These are phyloP conservation scores for Ophthalmolycus amberensis DNA, from an alignment of 2,113 vertebrate species.

Conservation along the genomic window DNA sequence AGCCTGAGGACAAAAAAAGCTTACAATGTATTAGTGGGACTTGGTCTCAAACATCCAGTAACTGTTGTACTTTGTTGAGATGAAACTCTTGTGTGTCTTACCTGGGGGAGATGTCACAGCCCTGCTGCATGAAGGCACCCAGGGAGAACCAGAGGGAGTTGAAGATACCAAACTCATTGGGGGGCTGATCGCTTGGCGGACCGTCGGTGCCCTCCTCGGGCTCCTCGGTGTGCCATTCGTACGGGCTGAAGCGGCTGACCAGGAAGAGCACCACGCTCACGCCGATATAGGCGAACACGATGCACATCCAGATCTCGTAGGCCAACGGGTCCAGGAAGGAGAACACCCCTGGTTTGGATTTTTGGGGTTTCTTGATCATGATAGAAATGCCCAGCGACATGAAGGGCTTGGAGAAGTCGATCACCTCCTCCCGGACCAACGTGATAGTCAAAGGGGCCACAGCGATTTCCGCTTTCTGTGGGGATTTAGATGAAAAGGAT, in stretches of 20 bases:
- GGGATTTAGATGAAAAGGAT: conserved; percentile 19
- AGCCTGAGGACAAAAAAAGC: neutral
- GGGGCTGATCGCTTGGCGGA: conserved; percentile 95
- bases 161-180: conserved; percentile 99
- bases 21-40: neutral
- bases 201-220: conserved; percentile 97
- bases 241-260: conserved; percentile 99
- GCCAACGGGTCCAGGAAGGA: conserved; percentile 99
- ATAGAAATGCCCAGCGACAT: conserved; percentile 99
- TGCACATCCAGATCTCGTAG: conserved; percentile 99
- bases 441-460: conserved; percentile 99
- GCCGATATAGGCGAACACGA: conserved; percentile 99
- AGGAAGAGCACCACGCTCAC: conserved; percentile 99
- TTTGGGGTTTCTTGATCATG: conserved; percentile 99
- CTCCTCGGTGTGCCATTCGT: conserved; percentile 99
- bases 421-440: conserved; percentile 99
- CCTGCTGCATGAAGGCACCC: conserved; percentile 99
- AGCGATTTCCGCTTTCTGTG: conserved; percentile 99
- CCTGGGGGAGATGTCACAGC: conserved; percentile 99
- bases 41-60: neutral
- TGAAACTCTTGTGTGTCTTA: conserved; percentile 70
- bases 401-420: conserved; percentile 99
- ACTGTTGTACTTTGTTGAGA: neutral
- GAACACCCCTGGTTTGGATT: conserved; percentile 99
- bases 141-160: conserved; percentile 99